phyloP scores from a whole-genome alignment of 2,888 invertebrate species.

The Drosophila austrosaltans region DNA sequence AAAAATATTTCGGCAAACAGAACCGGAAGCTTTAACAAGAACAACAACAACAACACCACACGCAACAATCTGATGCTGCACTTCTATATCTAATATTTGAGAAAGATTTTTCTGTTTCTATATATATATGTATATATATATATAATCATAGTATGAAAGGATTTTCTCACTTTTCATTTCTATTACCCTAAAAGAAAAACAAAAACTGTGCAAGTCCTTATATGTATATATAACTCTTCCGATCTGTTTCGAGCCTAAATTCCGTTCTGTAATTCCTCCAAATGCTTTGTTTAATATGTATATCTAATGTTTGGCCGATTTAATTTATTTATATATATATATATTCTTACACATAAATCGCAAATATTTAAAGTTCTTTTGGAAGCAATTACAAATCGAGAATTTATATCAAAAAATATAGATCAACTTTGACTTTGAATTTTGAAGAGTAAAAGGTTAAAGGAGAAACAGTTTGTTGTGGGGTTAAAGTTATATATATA shows the following conservation, averaged over 20 bases:
- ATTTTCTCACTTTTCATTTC: background rate
- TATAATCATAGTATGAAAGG: background rate
- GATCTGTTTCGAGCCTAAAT: background rate
- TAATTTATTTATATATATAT: no score
- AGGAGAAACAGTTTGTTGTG: background rate
- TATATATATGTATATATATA: background rate
- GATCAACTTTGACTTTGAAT: background rate
- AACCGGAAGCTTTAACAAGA: background rate
- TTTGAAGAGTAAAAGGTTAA: background rate
- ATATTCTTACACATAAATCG: no score
- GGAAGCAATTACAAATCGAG: background rate
- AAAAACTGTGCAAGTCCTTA: background rate
- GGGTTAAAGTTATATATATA: background rate
- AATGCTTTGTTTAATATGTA: background rate
- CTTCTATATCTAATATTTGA: background rate
- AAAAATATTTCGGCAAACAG: conserved; percentile 6
- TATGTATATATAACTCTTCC: background rate
- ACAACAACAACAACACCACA: background rate
- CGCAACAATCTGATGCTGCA: background rate
- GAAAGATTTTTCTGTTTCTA: background rate
- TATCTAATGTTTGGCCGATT: no score
- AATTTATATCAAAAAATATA: background rate
- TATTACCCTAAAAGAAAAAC: background rate
- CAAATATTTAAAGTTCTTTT: background rate
- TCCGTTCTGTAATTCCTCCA: background rate